phyloP scores from a whole-genome alignment of 2,113 vertebrate species.

The Psilopsiagon aymara region DNA sequence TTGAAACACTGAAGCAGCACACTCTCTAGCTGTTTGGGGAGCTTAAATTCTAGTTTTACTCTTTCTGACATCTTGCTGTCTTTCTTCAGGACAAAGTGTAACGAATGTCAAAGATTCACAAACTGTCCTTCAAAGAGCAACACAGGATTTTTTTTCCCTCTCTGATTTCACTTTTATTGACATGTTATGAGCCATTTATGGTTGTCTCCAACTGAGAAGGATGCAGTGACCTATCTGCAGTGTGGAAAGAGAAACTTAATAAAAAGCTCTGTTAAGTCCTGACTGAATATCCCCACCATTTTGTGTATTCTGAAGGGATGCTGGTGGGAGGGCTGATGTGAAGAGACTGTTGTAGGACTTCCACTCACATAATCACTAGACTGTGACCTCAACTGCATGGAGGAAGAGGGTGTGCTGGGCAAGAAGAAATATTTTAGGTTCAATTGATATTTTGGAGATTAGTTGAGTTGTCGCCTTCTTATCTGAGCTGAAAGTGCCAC shows the following conservation, averaged over 20 bases:
- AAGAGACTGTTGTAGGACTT: background rate
- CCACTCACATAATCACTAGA: background rate
- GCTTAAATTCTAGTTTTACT: background rate
- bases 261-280: background rate
- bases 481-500: background rate
- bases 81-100: background rate
- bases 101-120: background rate
- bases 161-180: conserved; percentile 26
- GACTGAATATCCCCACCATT: background rate
- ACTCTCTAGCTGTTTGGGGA: background rate
- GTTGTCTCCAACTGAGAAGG: background rate
- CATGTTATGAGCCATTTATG: conserved; percentile 8
- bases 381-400: background rate
- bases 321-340: background rate
- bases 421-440: background rate
- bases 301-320: conserved; percentile 10
- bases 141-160: background rate
- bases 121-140: background rate
- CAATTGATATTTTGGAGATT: background rate
- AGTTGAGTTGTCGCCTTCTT: background rate
- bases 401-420: background rate
- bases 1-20: background rate
- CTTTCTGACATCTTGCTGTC: background rate
- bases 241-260: background rate
- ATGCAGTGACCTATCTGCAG: background rate